These are phyloP conservation scores for Myiozetetes cayanensis DNA, from an alignment of 2,113 vertebrate genomes.

Conservation along the genomic window DNA sequence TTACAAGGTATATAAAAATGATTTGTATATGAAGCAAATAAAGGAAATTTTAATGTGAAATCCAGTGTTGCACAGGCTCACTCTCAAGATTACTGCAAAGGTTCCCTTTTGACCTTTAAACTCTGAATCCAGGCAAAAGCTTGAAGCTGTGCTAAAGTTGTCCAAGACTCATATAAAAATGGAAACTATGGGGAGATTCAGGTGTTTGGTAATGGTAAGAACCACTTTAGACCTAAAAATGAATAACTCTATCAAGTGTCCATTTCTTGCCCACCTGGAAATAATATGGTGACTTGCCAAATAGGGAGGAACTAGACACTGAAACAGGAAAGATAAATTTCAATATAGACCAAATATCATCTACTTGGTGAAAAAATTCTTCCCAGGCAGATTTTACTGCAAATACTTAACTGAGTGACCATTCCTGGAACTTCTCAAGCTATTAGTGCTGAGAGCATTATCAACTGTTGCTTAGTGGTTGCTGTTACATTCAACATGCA, in stretches of 20 bases:
- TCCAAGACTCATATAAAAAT: background rate
- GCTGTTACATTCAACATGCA: constrained; percentile 14
- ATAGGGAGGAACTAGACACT: background rate
- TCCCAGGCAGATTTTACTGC: constrained; percentile 1
- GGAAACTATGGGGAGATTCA: background rate
- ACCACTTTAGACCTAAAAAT: background rate
- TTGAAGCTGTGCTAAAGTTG: background rate
- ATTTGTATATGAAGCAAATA: background rate
- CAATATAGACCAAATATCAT: background rate
- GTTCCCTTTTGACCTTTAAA: background rate
- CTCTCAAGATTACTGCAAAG: background rate
- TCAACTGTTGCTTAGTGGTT: constrained; percentile 31
- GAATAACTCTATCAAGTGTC: background rate
- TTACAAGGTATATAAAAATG: background rate
- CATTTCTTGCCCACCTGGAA: background rate
- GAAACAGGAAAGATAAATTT: background rate
- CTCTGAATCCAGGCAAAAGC: background rate
- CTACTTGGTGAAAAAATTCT: background rate
- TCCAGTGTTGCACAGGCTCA: background rate
- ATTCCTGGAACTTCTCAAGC: background rate
- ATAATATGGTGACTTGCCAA: background rate
- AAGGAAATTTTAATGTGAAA: background rate
- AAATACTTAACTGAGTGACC: background rate
- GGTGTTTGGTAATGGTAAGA: background rate
- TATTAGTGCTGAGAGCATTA: background rate